These are phyloP conservation scores for Drosophila takahashii DNA, from an alignment of 1,140 invertebrate genomes.

Conservation along the genomic window DNA sequence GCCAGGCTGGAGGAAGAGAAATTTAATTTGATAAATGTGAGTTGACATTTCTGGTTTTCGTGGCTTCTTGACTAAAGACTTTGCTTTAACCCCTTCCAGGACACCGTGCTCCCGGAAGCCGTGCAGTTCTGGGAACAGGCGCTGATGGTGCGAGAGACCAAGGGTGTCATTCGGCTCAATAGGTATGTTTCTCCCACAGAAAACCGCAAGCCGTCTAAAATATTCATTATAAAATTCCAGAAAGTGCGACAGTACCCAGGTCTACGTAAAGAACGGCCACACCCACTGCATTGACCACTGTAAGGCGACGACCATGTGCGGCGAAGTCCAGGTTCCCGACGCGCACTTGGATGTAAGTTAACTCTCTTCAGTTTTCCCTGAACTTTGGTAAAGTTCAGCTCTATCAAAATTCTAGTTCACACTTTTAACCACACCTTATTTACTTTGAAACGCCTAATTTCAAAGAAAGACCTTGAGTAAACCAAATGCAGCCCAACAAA, in stretches of 20 bases:
- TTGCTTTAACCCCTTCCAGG: constrained; percentile 86
- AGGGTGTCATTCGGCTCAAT: constrained; percentile 93
- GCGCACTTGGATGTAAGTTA: constrained; percentile 94
- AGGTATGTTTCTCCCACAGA: constrained; percentile 87
- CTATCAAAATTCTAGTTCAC: neutral
- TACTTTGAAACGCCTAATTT: neutral
- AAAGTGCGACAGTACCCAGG: constrained; percentile 92
- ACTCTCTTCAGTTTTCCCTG: neutral
- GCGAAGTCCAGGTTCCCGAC: constrained; percentile 96
- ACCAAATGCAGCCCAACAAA: constrained; percentile 6
- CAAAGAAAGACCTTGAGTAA: constrained; percentile 13
- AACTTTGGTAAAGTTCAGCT: constrained; percentile 8
- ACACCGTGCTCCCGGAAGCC: constrained; percentile 95
- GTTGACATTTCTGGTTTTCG: constrained; percentile 79
- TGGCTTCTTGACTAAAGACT: neutral
- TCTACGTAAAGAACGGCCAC: constrained; percentile 92
- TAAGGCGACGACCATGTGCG: constrained; percentile 94
- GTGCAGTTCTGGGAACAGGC: constrained; percentile 97
- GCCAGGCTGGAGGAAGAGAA: constrained; percentile 91
- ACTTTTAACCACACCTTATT: neutral
- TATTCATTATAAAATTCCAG: constrained; percentile 85
- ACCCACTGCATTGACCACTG: constrained; percentile 96
- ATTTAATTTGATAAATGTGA: constrained; percentile 94
- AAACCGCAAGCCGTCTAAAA: neutral
- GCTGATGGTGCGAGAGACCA: constrained; percentile 93